Evolutionary conservation across 2,888 invertebrate species (phyloP), one percentile per base, ranked within the genome.

Genomic region (Aleiodes leptofemur): DNA sequence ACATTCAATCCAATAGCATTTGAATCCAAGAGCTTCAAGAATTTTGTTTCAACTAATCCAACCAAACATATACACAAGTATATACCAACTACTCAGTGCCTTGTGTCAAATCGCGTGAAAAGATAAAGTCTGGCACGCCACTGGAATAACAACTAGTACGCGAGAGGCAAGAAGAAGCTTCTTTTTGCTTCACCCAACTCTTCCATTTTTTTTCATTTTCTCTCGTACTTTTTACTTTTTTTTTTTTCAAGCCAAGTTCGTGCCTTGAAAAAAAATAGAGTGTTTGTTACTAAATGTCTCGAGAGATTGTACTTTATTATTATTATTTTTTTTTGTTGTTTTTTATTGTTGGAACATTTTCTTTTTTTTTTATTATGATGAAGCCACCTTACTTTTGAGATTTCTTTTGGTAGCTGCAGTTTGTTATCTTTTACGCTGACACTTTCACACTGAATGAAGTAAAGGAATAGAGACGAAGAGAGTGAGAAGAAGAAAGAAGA

Each of bases 61-160:
- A 13, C 70, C 69, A 72, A 70, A 69, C 38, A 61, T 48, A 64
- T 48, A 64, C 64, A 64, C 64, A 64, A 23, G 43, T 43, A 64
- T 14, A 8, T 7, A 51, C 68, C 56, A 71, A 51, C 31, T 70
- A 64, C 69, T 55, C 48, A 51, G 68, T 73, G 66, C 74, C 77
- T 81, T 80, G 80, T 79, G 79, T 80, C 81, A 84, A 85, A 84
- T 84, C 82, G 82, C 79, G 83, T 78, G 84, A 83, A 80, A 85
- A 84, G 83, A 84, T 84, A 84, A 83, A 83, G 80, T 79, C 76
- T 34, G 74, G 53, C 68, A 76, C 79, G 61, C 74, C 77, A 71
- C 79, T 80, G 76, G 79, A 82, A 78, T 81, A 80, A 72, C 74
- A 83, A 83, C 79, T 78, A 68, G 77, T 76, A 77, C 72, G 48